These are phyloP conservation scores for Halcyon badia DNA, from an alignment of 2,797 vertebrate genomes.

Conservation along the genomic window DNA sequence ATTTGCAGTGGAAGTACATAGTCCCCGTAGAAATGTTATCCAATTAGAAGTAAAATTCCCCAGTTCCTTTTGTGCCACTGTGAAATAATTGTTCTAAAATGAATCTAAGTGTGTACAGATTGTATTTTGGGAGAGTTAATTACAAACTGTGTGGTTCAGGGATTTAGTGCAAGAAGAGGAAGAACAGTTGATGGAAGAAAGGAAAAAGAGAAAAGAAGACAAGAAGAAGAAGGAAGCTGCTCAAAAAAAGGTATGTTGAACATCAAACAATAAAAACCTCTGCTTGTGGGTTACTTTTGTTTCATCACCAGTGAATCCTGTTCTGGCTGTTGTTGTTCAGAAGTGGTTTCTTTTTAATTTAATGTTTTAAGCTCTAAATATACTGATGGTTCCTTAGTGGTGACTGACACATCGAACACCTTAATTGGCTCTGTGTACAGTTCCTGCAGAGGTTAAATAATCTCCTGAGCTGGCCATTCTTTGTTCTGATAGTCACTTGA, in stretches of 20 bases:
- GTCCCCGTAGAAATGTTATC: slow-evolving; percentile 48
- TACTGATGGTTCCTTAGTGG: neutral
- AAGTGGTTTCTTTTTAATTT: neutral
- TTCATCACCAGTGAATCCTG: neutral
- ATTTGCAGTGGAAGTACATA: neutral
- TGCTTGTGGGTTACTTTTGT: neutral
- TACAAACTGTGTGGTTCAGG: slow-evolving; percentile 85
- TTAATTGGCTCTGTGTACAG: neutral
- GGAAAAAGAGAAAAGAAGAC: slow-evolving; percentile 91
- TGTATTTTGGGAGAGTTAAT: slow-evolving; percentile 82
- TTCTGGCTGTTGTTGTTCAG: neutral
- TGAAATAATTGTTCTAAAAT: slow-evolving; percentile 73
- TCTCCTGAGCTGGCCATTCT: neutral
- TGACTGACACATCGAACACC: neutral
- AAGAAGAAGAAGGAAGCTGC: slow-evolving; percentile 90
- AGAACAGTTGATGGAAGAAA: slow-evolving; percentile 97
- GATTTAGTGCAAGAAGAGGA: slow-evolving; percentile 91
- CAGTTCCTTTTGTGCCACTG: slow-evolving; percentile 37
- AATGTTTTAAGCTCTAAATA: neutral
- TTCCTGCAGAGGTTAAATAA: neutral
- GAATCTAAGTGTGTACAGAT: slow-evolving; percentile 74
- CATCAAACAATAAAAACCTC: neutral
- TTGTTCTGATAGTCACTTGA: neutral
- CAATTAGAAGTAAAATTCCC: slow-evolving; percentile 64
- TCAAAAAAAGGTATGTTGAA: slow-evolving; percentile 89